Base-by-base conservation (phyloP, 2,113 vertebrate species). In the Tretioscincus oriximinensis region DNA sequence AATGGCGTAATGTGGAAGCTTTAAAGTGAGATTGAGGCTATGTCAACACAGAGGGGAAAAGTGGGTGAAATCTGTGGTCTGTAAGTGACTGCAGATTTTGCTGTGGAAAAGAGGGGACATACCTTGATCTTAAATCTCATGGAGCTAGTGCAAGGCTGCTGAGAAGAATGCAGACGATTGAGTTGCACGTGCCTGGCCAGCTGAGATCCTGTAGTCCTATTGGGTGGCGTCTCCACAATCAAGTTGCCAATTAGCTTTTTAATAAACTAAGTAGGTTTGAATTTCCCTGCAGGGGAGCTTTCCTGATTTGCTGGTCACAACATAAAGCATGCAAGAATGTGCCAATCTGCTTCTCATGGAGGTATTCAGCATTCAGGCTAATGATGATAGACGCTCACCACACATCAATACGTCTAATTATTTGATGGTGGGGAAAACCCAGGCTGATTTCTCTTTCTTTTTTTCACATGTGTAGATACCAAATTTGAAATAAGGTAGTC, bases 231-330 rank as follows among this genome's bases (percentile, higher is more conserved):
- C 35, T 41, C 35, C 80, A 75, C 24, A 75, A 81, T 75, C 64
- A 75, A 75, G 51, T 76, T 47, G 31, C 64, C 66, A 61, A 81
- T 75, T 81, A 75, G 68, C 64, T 61, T 81, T 81, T 81, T 81
- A 81, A 81, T 75, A 69, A 81, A 20, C 51, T 75, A 81, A 81
- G 29, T 18, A n/a, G 72, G 58, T 67, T 67, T 58, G 63, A 68
- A 81, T 75, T 81, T 72, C 51, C 49, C 49, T 60, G 73, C 28
- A 31, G 31, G 10, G 31, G 75, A 68, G 64, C 54, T 60, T 81
- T 61, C 31, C 29, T 14, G 16, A 75, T 75, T 75, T 60, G 60
- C 64, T 81, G 35, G 64, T 75, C 75, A 47, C 49, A 63, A 75
- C 64, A 58, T 63, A 29, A 68, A 75, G 26, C 31, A 81, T 6